A percentile compares a stretch with the other conserved stretches of the same genome.
phyloP scores from a whole-genome alignment of 2,888 invertebrate genomes.

The Acutogordius australiensis region DNA sequence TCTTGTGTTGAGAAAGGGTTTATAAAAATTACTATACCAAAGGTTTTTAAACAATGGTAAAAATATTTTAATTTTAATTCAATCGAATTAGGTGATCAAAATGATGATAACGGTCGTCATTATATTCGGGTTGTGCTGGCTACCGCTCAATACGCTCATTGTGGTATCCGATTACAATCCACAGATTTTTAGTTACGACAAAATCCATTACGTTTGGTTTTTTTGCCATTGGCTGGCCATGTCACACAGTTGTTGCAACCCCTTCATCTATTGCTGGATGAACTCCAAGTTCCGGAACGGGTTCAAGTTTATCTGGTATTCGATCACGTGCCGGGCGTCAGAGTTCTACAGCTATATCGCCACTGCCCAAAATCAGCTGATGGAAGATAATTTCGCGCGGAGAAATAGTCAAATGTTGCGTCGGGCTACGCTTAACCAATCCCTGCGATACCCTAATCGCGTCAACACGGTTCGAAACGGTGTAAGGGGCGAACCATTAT shows the following conservation, averaged over 20 bases:
- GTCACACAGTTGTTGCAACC: slow-evolving; percentile 64
- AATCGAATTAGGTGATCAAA: slow-evolving; percentile 21
- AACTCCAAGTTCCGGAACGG: background rate
- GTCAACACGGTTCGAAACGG: too few relatives aligned
- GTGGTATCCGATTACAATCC: slow-evolving; percentile 19
- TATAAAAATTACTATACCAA: too few relatives aligned
- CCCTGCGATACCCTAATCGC: too few relatives aligned
- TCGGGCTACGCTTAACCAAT: too few relatives aligned
- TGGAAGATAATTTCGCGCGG: too few relatives aligned
- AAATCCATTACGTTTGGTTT: slow-evolving; percentile 26
- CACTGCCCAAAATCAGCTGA: too few relatives aligned
- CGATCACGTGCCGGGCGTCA: slow-evolving; percentile 5
- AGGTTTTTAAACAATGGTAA: too few relatives aligned
- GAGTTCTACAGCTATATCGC: too few relatives aligned
- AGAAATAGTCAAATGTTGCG: too few relatives aligned
- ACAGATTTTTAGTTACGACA: slow-evolving; percentile 14
- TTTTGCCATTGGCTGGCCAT: slow-evolving; percentile 46
- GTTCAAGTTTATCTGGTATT: background rate
- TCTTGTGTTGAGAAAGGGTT: too few relatives aligned
- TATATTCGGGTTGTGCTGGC: slow-evolving; percentile 27
- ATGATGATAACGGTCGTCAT: slow-evolving; percentile 24
- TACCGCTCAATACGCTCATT: slow-evolving; percentile 26
- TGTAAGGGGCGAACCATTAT: too few relatives aligned
- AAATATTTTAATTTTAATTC: too few relatives aligned
- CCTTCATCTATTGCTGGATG: slow-evolving; percentile 44